A percentile compares a stretch with the other conserved stretches of the same genome.
Evolutionary conservation across 2,113 vertebrate species (phyloP).

Genomic region (Siniperca chuatsi): DNA sequence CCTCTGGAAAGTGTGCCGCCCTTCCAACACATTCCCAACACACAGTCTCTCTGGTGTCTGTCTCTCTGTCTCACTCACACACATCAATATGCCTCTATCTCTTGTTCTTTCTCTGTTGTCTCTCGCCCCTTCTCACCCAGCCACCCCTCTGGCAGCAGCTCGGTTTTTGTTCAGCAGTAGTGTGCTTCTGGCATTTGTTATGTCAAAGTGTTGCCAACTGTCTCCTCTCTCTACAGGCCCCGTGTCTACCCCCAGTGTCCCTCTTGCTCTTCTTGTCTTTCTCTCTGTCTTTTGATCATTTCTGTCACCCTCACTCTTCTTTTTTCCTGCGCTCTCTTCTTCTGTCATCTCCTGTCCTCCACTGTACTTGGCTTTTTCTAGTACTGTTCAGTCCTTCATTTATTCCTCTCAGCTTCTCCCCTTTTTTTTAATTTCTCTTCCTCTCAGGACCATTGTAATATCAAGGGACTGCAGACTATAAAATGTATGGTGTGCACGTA

Average conservation of each 20-base stretch:
- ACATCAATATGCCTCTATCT: conserved; percentile 38
- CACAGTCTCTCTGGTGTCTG: conserved; percentile 28
- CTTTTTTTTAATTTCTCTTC: neutral
- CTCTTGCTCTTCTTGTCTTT: conserved; percentile 16
- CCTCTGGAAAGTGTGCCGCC: conserved; percentile 43
- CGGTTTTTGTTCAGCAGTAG: conserved; percentile 21
- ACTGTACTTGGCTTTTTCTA: conserved; percentile 12
- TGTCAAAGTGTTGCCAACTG: conserved; percentile 58
- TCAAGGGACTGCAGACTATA: neutral
- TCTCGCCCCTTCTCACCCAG: conserved; percentile 45
- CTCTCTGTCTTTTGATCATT: conserved; percentile 26
- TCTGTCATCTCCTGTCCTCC: conserved; percentile 3
- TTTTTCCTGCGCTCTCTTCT: neutral
- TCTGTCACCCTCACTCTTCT: conserved; percentile 10
- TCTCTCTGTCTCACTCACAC: conserved; percentile 28
- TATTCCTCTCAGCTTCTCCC: neutral
- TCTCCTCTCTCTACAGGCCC: conserved; percentile 44
- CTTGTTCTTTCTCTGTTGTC: conserved; percentile 16
- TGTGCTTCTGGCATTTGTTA: conserved; percentile 58
- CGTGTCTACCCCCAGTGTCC: conserved; percentile 27
- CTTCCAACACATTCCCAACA: conserved; percentile 48
- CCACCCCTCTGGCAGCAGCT: conserved; percentile 34
- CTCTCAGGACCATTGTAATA: neutral
- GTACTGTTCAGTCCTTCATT: conserved; percentile 1
- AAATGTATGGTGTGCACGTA: no score